Base-by-base conservation (phyloP, 2,888 invertebrate genomes). In the Danaus chrysippus region DNA sequence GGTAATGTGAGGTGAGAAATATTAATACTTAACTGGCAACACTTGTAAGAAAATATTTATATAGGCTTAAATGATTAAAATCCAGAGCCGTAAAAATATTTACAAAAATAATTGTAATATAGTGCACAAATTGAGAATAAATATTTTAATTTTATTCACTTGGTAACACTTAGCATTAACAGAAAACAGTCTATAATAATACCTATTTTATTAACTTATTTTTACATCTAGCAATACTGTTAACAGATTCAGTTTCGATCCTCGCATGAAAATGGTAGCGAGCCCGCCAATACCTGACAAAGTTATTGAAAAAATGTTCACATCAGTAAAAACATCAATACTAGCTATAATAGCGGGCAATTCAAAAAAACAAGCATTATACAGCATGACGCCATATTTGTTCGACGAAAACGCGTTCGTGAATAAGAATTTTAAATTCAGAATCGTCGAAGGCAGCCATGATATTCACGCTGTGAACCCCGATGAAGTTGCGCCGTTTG, bases 381-480 rank as follows among this genome's bases (percentile, higher is more conserved):
- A 79, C 34, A 66, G 72, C 0, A 71, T 71, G n/a, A 76, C 79
- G 0, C 68, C 68, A 0, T 86, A 83, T 58, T 67, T 83, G 0
- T 61, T 85, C 0, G 82, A 87, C 42, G 85, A 84, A 43, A 67
- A 62, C 0, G 64, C 67, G 0, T 82, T 78, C 56, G 77, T 78
- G 0, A 62, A 68, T 0, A 71, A 71, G 0, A 84, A 84, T 54
- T 80, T 74, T 1, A 74, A 82, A 12, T 76, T 82, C 1, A 72
- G 83, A 5, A 42, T 69, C 2, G 89, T 93, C 0, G 73, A 77
- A 0, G 94, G 94, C 0, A 80, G 83, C 59, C 94, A 94, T 65
- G 93, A 94, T 71, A 87, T 93, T 0, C 94, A 94, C 71, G 85
- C 92, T 9, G 86, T 86, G 41, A 68, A 87, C 55, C 93, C 94